Evolutionary conservation across 64 coral and sea anemone species (phyloP).

Genomic region (Trachythela sp.): DNA sequence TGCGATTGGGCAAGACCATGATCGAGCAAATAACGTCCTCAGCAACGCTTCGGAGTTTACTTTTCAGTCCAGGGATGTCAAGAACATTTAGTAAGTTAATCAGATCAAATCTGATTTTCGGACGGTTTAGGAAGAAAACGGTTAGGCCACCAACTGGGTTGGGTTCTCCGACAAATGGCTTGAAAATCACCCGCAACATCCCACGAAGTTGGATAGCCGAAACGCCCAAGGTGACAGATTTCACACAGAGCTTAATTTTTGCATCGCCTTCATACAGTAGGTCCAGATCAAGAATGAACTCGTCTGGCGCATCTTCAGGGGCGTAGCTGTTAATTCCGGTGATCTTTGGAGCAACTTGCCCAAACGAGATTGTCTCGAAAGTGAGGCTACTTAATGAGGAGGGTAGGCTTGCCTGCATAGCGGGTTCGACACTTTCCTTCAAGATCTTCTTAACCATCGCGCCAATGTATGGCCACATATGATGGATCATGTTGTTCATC

Average conservation of each 20-base stretch:
- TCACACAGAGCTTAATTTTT: constrained; percentile 67
- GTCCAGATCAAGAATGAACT: constrained; percentile 83
- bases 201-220: constrained; percentile 72
- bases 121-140: constrained; percentile 81
- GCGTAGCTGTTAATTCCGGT: background rate
- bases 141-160: constrained; percentile 82
- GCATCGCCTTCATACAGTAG: constrained; percentile 77
- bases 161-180: constrained; percentile 68
- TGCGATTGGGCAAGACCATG: constrained; percentile 77
- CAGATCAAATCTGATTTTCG: constrained; percentile 78
- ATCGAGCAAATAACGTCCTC: constrained; percentile 76
- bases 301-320: constrained; percentile 23
- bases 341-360: constrained; percentile 19
- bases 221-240: constrained; percentile 68
- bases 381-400: background rate
- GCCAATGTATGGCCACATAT: constrained; percentile 17
- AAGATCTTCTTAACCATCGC: constrained; percentile 19
- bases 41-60: constrained; percentile 63
- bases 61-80: constrained; percentile 82
- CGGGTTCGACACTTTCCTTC: background rate
- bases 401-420: constrained; percentile 4
- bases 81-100: constrained; percentile 90
- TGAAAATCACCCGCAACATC: constrained; percentile 72
- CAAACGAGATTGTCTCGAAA: constrained; percentile 20
- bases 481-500: constrained; percentile 18